Evolutionary conservation across 2,888 invertebrate genomes (phyloP).

Genomic region (Digitonthophagus gazella): DNA sequence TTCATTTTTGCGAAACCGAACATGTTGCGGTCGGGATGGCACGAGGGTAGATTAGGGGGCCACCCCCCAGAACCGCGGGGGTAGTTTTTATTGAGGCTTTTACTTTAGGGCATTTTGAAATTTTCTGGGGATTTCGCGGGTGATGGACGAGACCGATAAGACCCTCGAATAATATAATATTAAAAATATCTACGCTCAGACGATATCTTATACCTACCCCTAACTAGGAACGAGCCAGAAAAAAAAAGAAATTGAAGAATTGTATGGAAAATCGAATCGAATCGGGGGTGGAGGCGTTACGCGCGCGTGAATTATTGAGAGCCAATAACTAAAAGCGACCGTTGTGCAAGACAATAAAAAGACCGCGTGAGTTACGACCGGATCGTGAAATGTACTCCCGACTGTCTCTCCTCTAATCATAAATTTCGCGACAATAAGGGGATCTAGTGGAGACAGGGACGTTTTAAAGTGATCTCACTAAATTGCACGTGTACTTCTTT

Average conservation of each 20-base stretch:
- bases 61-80: neutral
- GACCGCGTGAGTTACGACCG: slow-evolving; percentile 37
- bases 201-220: neutral
- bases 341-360: slow-evolving; percentile 44
- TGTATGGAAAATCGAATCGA: neutral
- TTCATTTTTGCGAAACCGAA: slow-evolving; percentile 51
- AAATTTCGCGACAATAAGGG: neutral
- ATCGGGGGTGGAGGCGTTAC: slow-evolving; percentile 7
- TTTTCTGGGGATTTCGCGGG: slow-evolving; percentile 7
- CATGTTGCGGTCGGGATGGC: slow-evolving; percentile 46
- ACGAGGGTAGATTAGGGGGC: neutral
- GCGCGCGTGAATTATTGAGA: slow-evolving; percentile 16
- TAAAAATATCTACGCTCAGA: neutral
- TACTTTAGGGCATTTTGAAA: slow-evolving; percentile 42
- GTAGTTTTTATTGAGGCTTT: slow-evolving; percentile 47
- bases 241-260: neutral
- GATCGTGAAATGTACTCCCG: slow-evolving; percentile 2
- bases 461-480: neutral
- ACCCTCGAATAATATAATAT: neutral
- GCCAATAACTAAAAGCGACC: slow-evolving; percentile 42
- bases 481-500: neutral
- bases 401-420: neutral
- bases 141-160: slow-evolving; percentile 23
- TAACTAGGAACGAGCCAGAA: neutral
- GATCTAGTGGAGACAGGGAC: neutral